Evolutionary conservation across 2,888 invertebrate genomes (phyloP).

Genomic region (Heliconius cydno): DNA sequence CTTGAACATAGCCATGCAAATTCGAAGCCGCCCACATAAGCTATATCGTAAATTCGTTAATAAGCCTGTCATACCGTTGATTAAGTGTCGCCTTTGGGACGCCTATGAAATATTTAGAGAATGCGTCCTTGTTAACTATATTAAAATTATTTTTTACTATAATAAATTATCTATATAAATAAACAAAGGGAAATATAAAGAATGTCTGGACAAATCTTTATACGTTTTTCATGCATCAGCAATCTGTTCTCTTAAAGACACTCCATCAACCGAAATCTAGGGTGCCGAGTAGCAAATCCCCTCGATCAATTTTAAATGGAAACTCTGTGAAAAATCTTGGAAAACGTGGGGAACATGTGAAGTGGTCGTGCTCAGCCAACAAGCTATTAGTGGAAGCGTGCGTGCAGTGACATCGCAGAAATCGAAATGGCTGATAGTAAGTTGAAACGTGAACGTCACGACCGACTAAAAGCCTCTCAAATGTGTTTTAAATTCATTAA

Average conservation of each 20-base stretch:
- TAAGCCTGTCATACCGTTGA: slow-evolving; percentile 48
- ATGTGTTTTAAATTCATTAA: slow-evolving; percentile 44
- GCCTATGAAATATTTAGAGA: slow-evolving; percentile 40
- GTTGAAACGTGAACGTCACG: slow-evolving; percentile 50
- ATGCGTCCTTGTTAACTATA: neutral
- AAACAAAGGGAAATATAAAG: neutral
- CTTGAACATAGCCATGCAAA: slow-evolving; percentile 22
- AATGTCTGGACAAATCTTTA: slow-evolving; percentile 7
- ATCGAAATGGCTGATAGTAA: slow-evolving; percentile 64
- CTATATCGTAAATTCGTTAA: slow-evolving; percentile 47
- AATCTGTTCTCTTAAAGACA: slow-evolving; percentile 31
- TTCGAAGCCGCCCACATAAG: slow-evolving; percentile 34
- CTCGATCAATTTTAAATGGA: slow-evolving; percentile 62
- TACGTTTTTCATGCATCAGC: slow-evolving; percentile 32
- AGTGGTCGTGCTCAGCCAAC: slow-evolving; percentile 50
- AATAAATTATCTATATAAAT: neutral
- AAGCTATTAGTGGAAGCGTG: slow-evolving; percentile 49
- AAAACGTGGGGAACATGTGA: slow-evolving; percentile 66
- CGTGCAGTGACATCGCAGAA: slow-evolving; percentile 68
- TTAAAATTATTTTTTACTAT: neutral
- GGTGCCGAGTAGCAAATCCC: slow-evolving; percentile 57
- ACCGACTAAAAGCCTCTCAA: slow-evolving; percentile 46
- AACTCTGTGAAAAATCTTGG: slow-evolving; percentile 68
- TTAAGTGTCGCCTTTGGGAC: slow-evolving; percentile 49
- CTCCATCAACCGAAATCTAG: slow-evolving; percentile 52